phyloP scores from a whole-genome alignment of 1,140 invertebrate species.

The Drosophila erecta region DNA sequence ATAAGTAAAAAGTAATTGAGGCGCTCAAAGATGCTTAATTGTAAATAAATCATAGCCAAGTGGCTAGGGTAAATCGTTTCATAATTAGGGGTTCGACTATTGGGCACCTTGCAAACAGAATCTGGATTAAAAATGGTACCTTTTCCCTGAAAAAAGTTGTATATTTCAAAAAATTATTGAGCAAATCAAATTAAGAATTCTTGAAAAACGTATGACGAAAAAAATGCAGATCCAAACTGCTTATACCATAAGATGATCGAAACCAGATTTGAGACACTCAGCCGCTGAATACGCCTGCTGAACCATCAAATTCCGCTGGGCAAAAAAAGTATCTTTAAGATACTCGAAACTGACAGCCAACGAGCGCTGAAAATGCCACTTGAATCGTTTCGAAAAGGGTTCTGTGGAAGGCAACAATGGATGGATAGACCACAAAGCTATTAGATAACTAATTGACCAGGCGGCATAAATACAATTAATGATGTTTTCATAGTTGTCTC shows the following conservation, averaged over 20 bases:
- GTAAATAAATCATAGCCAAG: slow-evolving; percentile 65
- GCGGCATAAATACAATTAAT: slow-evolving; percentile 70
- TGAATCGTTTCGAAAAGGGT: slow-evolving; percentile 41
- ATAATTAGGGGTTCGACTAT: not conserved
- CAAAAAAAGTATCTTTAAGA: slow-evolving; percentile 38
- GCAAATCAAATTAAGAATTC: not conserved
- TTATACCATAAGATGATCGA: not conserved
- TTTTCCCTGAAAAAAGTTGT: not conserved
- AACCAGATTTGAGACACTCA: slow-evolving; percentile 20
- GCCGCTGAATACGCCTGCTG: slow-evolving; percentile 3
- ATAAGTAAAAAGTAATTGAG: slow-evolving; percentile 65
- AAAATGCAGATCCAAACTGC: not conserved
- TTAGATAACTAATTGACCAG: slow-evolving; percentile 81
- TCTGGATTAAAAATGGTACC: too few species aligned
- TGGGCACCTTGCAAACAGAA: not conserved
- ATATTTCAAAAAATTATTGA: not conserved
- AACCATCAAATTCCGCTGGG: not conserved
- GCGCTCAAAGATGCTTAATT: slow-evolving; percentile 61
- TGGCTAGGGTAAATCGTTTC: slow-evolving; percentile 1
- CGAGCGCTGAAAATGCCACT: slow-evolving; percentile 63
- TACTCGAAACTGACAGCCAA: slow-evolving; percentile 64
- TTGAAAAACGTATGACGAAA: not conserved
- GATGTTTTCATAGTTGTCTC: slow-evolving; percentile 47
- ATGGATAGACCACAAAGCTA: slow-evolving; percentile 49
- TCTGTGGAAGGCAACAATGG: slow-evolving; percentile 28